Evolutionary conservation across 2,888 invertebrate genomes (phyloP), one percentile per base, ranked within the genome.

Genomic region (Catocala fraxini): DNA sequence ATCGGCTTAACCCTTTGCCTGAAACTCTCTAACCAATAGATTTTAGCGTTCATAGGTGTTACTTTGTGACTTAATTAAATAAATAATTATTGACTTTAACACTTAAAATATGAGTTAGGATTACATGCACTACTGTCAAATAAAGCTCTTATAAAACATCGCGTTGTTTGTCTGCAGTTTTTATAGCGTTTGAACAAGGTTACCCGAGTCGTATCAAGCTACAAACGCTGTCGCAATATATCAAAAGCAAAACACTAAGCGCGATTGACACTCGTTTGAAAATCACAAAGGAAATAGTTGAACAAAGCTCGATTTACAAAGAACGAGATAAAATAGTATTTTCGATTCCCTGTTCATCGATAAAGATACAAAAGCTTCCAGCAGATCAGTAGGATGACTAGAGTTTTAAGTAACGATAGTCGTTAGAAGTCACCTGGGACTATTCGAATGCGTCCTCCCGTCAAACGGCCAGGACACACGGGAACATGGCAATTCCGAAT

Each of bases 401-500:
- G 76, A 78, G 77, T 79, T 85, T 82, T 77, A 80, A 82, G 76
- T 76, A 72, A 81, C 79, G 78, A 79, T 77, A 70, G 80, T 85
- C 83, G 82, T 83, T 85, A 81, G 71, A 65, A 69, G 70, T 69
- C 86, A 80, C 85, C 72, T 80, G 88, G 83, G 86, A 86, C 70
- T 75, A 51, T 55, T n/a, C 34, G 33, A 13, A 39, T 52, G 12
- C 45, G 34, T 13, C 45, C 25, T 65, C 56, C 62, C 49, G 41
- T 62, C 65, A 70, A 70, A 56, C 60, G 39, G 55, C 33, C 35
- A 42, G 58, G 46, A 67, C 68, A 51, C 63, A 6, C 51, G 49
- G 77, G 73, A 75, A 69, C 77, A 73, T 80, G 78, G 81, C 85
- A 83, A 88, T 85, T 86, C 84, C 83, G 85, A 87, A 90, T 89